A percentile compares a stretch with the other conserved stretches of the same genome.
phyloP scores from a whole-genome alignment of 2,113 vertebrate genomes.

The Gulo gulo region DNA sequence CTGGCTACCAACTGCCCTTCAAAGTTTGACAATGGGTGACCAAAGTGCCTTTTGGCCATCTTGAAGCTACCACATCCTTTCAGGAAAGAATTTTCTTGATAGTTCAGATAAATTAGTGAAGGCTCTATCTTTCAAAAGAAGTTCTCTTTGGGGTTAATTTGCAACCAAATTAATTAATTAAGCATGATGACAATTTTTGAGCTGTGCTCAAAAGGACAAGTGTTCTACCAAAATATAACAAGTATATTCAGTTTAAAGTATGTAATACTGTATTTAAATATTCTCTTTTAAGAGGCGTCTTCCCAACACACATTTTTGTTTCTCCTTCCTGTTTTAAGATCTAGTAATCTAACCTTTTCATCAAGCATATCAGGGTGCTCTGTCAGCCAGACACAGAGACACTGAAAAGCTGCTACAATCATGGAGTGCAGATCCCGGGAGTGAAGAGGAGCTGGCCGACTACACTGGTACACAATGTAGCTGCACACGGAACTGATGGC shows the following conservation, averaged over 20 bases:
- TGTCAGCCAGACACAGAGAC: conserved; percentile 96
- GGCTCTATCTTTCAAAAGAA: conserved; percentile 7
- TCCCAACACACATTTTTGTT: neutral
- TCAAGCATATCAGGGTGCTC: conserved; percentile 96
- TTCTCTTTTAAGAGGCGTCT: conserved; percentile 36
- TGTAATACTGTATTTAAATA: conserved; percentile 8
- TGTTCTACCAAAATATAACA: conserved; percentile 38
- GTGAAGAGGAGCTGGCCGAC: conserved; percentile 94
- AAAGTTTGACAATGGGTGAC: neutral
- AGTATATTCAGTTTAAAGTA: conserved; percentile 13
- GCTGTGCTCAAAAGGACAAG: neutral
- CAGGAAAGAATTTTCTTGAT: neutral
- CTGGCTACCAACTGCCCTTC: neutral
- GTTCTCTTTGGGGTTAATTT: conserved; percentile 8
- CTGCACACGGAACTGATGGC: conserved; percentile 93
- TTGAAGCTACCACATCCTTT: neutral
- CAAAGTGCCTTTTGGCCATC: neutral
- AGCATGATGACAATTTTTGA: neutral
- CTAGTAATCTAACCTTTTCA: conserved; percentile 88
- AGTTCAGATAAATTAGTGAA: conserved; percentile 11
- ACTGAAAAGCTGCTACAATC: conserved; percentile 98
- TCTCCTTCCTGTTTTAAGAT: neutral
- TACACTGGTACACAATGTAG: conserved; percentile 96
- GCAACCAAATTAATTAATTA: neutral
- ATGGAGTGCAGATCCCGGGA: conserved; percentile 97